These are phyloP conservation scores for Cryptocephalus primarius DNA, from an alignment of 2,888 invertebrate genomes.

Conservation along the genomic window DNA sequence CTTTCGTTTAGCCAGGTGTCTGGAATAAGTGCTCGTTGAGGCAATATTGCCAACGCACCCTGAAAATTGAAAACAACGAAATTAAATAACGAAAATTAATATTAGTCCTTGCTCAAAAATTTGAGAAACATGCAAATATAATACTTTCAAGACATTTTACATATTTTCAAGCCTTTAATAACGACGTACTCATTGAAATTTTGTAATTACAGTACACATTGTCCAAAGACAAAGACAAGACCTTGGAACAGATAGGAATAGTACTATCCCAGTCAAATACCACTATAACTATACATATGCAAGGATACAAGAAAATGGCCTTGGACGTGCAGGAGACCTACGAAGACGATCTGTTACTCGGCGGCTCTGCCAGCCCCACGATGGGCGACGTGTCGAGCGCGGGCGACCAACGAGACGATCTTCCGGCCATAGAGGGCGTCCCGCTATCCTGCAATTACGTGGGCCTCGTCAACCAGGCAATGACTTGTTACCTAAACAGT, in stretches of 20 bases:
- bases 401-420: neutral
- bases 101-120: no score
- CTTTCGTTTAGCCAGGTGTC: no score
- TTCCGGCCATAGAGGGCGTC: neutral
- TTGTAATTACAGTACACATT: constrained; percentile 32
- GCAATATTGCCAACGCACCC: no score
- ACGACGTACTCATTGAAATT: neutral
- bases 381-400: constrained; percentile 17
- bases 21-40: no score
- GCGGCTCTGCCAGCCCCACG: constrained; percentile 39
- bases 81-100: no score
- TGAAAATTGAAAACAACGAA: no score
- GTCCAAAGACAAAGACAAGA: constrained; percentile 35
- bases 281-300: neutral
- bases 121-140: no score
- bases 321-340: constrained; percentile 10
- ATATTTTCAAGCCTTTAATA: no score
- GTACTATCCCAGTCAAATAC: constrained; percentile 18
- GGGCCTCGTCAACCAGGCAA: constrained; percentile 79
- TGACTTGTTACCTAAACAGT: constrained; percentile 88
- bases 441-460: constrained; percentile 42
- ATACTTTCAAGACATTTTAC: no score
- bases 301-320: constrained; percentile 6
- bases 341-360: constrained; percentile 37
- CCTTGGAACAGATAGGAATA: constrained; percentile 33